These are phyloP conservation scores for Malacoctenus gilli DNA, from an alignment of 2,797 vertebrate genomes.

Conservation along the genomic window DNA sequence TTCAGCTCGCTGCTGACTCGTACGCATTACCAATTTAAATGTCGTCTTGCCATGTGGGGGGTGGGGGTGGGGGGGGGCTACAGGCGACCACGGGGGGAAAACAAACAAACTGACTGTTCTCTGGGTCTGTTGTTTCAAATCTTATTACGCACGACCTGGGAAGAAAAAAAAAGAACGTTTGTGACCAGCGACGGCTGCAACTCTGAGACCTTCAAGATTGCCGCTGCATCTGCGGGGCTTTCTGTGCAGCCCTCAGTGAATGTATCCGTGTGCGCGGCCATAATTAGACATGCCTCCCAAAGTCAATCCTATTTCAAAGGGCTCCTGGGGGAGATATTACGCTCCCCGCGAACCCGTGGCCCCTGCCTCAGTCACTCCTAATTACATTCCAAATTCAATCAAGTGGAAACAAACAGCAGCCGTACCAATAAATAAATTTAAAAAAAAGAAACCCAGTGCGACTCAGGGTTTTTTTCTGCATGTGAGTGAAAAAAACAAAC, in stretches of 20 bases:
- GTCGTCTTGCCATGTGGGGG: constrained; percentile 15
- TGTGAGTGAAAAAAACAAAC: not conserved
- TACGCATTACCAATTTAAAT: constrained; percentile 52
- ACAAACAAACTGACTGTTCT: constrained; percentile 44
- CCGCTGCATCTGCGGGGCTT: constrained; percentile 28
- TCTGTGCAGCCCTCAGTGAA: constrained; percentile 36
- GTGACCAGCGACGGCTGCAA: constrained; percentile 20
- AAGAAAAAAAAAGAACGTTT: constrained; percentile 38
- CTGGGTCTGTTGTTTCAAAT: constrained; percentile 48
- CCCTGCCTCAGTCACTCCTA: constrained; percentile 61
- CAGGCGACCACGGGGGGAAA: constrained; percentile 36
- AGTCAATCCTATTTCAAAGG: constrained; percentile 64
- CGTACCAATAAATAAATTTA: constrained; percentile 14
- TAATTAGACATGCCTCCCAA: constrained; percentile 69
- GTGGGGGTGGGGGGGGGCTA: constrained; percentile 18
- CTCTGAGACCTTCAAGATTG: constrained; percentile 39
- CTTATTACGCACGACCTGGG: constrained; percentile 49
- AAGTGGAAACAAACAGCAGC: constrained; percentile 66
- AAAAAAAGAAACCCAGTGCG: constrained; percentile 18
- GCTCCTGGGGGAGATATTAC: constrained; percentile 63
- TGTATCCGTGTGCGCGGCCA: constrained; percentile 48
- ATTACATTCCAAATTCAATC: constrained; percentile 71
- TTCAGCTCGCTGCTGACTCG: constrained; percentile 14
- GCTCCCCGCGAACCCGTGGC: constrained; percentile 58
- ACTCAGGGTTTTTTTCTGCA: constrained; percentile 17